These are phyloP conservation scores for Melanargia galathea DNA, from an alignment of 2,888 invertebrate genomes.

Conservation along the genomic window DNA sequence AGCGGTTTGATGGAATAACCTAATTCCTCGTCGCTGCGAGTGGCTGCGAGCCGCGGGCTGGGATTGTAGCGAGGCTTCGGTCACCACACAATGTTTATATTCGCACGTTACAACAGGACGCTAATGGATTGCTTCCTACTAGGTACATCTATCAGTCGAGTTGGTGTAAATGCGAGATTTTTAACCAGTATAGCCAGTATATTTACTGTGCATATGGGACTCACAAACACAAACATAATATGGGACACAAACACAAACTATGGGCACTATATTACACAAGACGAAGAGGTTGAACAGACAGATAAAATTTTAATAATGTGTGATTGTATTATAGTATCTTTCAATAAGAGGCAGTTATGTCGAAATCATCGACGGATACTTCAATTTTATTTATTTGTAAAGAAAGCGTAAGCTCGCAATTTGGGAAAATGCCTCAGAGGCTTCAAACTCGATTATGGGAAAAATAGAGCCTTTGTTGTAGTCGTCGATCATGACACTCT, in stretches of 20 bases:
- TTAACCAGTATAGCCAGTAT: too few species aligned
- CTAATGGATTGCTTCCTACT: conserved; percentile 3
- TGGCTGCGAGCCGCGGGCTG: background rate
- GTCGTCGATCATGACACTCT: conserved; percentile 11
- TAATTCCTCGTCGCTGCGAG: background rate
- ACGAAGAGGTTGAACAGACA: too few species aligned
- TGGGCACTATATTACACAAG: too few species aligned
- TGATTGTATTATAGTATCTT: too few species aligned
- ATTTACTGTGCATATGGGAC: too few species aligned
- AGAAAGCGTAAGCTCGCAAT: background rate
- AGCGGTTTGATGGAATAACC: conserved; percentile 12
- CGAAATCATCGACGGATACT: too few species aligned
- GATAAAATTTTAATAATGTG: too few species aligned
- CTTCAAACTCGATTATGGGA: conserved; percentile 10
- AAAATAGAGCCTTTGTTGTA: conserved; percentile 16
- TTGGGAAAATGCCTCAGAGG: conserved; percentile 6
- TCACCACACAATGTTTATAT: background rate
- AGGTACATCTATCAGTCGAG: background rate
- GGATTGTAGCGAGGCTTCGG: too few species aligned
- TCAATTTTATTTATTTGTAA: background rate
- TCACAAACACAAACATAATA: too few species aligned
- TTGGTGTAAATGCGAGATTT: too few species aligned
- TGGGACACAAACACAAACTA: too few species aligned
- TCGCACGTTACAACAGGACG: background rate
- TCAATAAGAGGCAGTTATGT: too few species aligned